Evolutionary conservation across 2,113 vertebrate genomes (phyloP), one percentile per base, ranked within the genome.

Genomic region (Ifrita kowaldi): DNA sequence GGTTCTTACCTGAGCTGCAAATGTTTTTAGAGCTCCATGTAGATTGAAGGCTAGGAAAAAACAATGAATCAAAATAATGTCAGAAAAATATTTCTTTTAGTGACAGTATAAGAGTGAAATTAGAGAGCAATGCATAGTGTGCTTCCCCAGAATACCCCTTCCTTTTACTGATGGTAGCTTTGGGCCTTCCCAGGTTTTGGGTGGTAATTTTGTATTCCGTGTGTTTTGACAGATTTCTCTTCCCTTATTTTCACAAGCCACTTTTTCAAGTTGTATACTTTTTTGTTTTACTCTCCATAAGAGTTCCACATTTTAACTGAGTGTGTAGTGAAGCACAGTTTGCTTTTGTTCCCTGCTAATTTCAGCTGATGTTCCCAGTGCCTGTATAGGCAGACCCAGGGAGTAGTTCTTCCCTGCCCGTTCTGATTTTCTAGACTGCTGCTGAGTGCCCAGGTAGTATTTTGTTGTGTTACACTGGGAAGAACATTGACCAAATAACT

Each of bases 1-100:
- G 37, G 11, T 42, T 88, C 97, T 98, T 97, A 98, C 98, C 98
- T 97, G 70, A 92, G 55, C 44, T 90, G 85, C 70, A 90, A 4
- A 47, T 0, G 1, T 6, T 63, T 63, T 55, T 68, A 86, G 55
- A 87, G 23, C 27, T 87, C 44, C 1, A 0, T 4, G 16, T n/a
- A 56, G 57, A n/a, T 1, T 87, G 89, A 87, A 87, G 80, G 28
- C 98, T 98, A 62, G 77, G 49, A 89, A 68, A 95, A 91, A 97
- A 9, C 28, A 92, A 33, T 39, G 50, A 95, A 79, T 75, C n/a
- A 70, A 93, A 84, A 37, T 33, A 55, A 79, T 1, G 4, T 97
- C 75, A 97, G 67, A 71, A 87, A 57, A 75, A 30, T 20, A 32
- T 33, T 85, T 68, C 5, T 90, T 28, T 37, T 49, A 42, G 13